A percentile compares a stretch with the other conserved stretches of the same genome.
phyloP scores from a whole-genome alignment of 2,113 vertebrate genomes.

The Notothenia rossii region DNA sequence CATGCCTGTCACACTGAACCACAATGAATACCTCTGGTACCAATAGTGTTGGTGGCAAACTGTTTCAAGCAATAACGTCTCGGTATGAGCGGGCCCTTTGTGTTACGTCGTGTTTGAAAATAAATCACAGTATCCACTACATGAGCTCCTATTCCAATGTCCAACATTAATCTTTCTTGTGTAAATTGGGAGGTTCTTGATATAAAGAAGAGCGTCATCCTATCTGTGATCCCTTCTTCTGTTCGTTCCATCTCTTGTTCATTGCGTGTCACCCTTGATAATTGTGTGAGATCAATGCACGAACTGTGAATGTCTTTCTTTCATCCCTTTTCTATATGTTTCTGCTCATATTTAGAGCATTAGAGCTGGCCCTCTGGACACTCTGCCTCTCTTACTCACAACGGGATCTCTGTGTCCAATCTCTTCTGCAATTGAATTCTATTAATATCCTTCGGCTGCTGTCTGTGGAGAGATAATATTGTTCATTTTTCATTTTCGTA shows the following conservation, averaged over 20 bases:
- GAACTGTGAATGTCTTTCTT: conserved; percentile 30
- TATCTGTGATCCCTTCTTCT: background rate
- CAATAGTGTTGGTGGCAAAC: no score
- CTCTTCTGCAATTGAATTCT: conserved; percentile 51
- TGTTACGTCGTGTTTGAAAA: background rate
- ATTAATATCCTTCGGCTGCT: conserved; percentile 64
- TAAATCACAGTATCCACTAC: background rate
- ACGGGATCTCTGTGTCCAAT: conserved; percentile 40
- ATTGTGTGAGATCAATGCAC: conserved; percentile 39
- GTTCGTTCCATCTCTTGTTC: conserved; percentile 33
- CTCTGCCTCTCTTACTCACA: conserved; percentile 46
- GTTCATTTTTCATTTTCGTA: conserved; percentile 30
- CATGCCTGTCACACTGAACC: no score
- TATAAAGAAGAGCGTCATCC: no score
- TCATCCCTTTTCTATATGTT: conserved; percentile 18
- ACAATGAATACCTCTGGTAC: no score
- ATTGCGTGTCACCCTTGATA: conserved; percentile 45
- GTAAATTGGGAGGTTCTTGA: conserved; percentile 32
- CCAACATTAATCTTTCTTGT: background rate
- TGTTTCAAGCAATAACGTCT: no score
- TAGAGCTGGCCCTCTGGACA: conserved; percentile 42
- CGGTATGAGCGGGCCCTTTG: no score
- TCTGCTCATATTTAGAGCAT: conserved; percentile 10
- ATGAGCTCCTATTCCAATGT: conserved; percentile 15
- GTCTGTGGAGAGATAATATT: conserved; percentile 42